These are phyloP conservation scores for Phytoseiulus persimilis DNA, from an alignment of 2,888 invertebrate genomes.

Conservation along the genomic window DNA sequence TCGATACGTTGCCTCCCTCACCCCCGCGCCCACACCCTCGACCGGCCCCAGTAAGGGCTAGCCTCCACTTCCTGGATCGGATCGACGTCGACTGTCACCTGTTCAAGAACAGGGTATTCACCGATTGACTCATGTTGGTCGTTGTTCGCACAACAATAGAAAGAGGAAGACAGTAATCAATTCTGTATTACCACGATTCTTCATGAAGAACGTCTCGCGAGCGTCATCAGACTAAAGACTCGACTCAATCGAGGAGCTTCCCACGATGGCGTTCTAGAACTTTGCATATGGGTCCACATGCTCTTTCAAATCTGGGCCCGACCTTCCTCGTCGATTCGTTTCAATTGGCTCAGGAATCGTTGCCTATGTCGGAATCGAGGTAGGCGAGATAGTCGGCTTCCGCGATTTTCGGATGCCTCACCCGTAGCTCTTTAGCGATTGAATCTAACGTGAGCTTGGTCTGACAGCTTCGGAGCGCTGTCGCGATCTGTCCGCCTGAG, in stretches of 20 bases:
- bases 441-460: neutral
- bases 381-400: neutral
- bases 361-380: neutral
- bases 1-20: neutral
- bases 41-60: neutral
- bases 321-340: neutral
- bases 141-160: neutral
- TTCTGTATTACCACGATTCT: neutral
- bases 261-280: no score
- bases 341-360: neutral
- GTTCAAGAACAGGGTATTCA: neutral
- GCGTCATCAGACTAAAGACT: neutral
- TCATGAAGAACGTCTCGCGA: neutral
- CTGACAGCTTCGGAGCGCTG: neutral
- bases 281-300: no score
- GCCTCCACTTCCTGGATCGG: neutral
- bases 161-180: slow-evolving; percentile 5
- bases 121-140: neutral
- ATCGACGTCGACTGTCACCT: neutral
- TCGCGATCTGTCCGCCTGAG: neutral
- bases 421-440: neutral
- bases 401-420: neutral
- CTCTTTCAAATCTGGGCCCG: no score
- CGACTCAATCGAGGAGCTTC: no score
- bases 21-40: neutral